Evolutionary conservation across 1,140 invertebrate species (phyloP), one percentile per base, ranked within the genome.

Genomic region (Pachypeltis micranthus): DNA sequence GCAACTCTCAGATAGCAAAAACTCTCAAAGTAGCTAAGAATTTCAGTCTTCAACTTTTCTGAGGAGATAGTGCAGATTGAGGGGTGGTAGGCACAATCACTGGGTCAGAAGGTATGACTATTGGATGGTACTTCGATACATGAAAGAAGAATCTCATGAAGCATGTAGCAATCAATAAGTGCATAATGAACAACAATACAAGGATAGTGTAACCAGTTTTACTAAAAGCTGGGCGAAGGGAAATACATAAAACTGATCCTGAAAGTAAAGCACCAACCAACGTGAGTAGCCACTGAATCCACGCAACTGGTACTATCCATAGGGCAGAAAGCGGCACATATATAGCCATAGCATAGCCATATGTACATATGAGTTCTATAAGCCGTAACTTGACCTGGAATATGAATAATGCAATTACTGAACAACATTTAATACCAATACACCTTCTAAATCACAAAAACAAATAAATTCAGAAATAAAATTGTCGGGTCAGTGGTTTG

Each of bases 271-370:
- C 84, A 1, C 88, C 89, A 63, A 88, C 74, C 44, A 90, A 74
- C 0, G 93, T 88, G 44, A 96, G 77, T 25, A 85, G 68, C 93
- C 93, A 97, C 70, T 94, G 92, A 19, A 96, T 77, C 80, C 86
- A 85, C 2, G 76, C 78, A 7, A 93, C 80, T 75, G 87, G 83
- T 65, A 96, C 90, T 0, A 91, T 85, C 91, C 93, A 96, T 3
- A 97, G 75, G 68, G 96, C 84, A n/a, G 92, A 90, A 2, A 95
- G 85, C 7, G 94, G 94, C 69, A 98, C 85, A 72, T 93, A 98
- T 66, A 97, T 91, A 29, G 90, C 84, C 44, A 98, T 75, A 0
- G 92, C 96, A 74, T 98, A 98, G 16, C 95, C 95, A 74, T 97
- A 98, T 1, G 96, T 78, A 74, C 93, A 96, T 66, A 97, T 79